Percentiles rank a stretch among this genome's conserved stretches.
These are phyloP conservation scores for Misgurnus mizolepis DNA, from an alignment of 2,113 vertebrate genomes.

Conservation along the genomic window DNA sequence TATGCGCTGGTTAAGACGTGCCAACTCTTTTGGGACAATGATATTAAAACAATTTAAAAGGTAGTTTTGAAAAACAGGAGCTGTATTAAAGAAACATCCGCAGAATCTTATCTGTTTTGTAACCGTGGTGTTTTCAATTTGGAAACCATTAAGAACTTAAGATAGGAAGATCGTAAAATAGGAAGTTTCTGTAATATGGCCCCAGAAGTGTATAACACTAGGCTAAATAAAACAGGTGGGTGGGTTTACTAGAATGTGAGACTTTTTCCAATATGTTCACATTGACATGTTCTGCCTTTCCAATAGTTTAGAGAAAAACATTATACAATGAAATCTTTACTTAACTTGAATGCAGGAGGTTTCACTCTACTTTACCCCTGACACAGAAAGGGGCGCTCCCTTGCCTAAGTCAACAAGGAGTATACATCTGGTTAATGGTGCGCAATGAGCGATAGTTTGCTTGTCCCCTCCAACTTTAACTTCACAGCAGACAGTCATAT, in stretches of 20 bases:
- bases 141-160: too few species aligned
- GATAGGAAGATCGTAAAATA: too few species aligned
- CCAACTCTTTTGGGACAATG: not conserved
- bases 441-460: constrained; percentile 37
- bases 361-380: constrained; percentile 40
- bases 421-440: constrained; percentile 50
- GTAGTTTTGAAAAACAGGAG: not conserved
- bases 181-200: too few species aligned
- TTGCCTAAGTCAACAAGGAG: constrained; percentile 46
- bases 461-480: constrained; percentile 29
- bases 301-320: not conserved
- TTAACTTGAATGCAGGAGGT: constrained; percentile 18
- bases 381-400: constrained; percentile 38
- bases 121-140: too few species aligned
- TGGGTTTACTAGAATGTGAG: too few species aligned
- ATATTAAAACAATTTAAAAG: not conserved
- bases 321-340: constrained; percentile 15
- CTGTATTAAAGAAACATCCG: too few species aligned
- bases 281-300: constrained; percentile 1
- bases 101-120: too few species aligned
- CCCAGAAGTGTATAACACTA: not conserved
- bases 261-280: too few species aligned
- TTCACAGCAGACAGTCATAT: constrained; percentile 20
- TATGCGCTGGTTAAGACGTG: not conserved
- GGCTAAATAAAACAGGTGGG: not conserved